Conservation (phyloP, 2,888 invertebrate species). For the Amphipoea lucens region DNA sequence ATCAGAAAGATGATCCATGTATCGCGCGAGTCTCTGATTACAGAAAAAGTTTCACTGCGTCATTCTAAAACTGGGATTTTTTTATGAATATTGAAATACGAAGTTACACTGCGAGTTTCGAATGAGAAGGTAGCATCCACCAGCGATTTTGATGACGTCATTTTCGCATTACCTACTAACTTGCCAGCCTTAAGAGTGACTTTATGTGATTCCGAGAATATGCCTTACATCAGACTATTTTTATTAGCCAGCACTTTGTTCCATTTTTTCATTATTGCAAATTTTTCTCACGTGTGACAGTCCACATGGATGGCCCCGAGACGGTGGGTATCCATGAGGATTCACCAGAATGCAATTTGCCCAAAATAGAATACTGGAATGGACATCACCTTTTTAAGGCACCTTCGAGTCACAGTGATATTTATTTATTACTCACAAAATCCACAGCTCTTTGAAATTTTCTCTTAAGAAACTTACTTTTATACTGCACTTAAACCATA, state of each 20-base stretch:
- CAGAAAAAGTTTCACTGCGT: no score
- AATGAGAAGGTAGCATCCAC: background rate
- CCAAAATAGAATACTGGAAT: background rate
- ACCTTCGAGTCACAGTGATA: background rate
- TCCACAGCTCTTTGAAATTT: no score
- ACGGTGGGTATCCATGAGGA: background rate
- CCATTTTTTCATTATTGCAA: no score
- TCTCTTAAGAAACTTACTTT: no score
- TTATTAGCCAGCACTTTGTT: no score
- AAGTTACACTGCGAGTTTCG: background rate
- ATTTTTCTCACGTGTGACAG: background rate
- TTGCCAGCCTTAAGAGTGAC: conserved; percentile 6
- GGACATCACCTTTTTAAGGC: background rate
- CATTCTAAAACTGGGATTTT: conserved; percentile 1
- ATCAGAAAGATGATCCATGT: conserved; percentile 9
- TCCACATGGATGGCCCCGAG: background rate
- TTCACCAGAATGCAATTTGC: background rate
- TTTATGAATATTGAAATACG: background rate
- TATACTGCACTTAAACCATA: conserved; percentile 4
- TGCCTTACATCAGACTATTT: conserved; percentile 4
- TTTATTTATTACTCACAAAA: no score
- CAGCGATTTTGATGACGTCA: conserved; percentile 15
- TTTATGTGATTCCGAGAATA: conserved; percentile 8
- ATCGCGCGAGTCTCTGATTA: no score
- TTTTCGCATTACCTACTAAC: background rate